Evolutionary conservation across 2,113 vertebrate species (phyloP).

Genomic region (Uropsilus gracilis): DNA sequence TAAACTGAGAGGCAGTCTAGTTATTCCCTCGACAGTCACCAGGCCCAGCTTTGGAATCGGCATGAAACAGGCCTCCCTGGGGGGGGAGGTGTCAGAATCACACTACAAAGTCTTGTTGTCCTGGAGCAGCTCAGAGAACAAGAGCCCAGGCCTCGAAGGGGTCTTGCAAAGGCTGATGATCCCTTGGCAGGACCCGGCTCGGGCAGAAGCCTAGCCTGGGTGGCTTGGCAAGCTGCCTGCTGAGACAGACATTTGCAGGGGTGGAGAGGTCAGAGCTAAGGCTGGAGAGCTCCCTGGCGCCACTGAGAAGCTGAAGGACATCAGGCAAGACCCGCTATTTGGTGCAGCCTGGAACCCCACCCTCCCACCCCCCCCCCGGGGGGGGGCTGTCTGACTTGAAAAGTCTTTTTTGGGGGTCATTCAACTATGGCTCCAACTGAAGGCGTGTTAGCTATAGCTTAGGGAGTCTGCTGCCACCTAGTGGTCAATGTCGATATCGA

Average conservation of each 20-base stretch:
- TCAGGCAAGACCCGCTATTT: background rate
- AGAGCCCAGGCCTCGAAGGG: background rate
- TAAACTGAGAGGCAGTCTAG: background rate
- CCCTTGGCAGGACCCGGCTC: background rate
- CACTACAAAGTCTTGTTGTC: background rate
- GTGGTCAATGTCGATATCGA: constrained; percentile 41
- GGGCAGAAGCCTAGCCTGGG: rapidly evolving
- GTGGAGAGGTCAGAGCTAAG: background rate
- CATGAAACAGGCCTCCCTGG: background rate
- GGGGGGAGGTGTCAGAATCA: background rate
- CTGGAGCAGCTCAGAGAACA: background rate
- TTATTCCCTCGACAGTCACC: background rate
- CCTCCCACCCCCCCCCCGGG: too few relatives aligned
- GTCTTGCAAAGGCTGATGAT: background rate
- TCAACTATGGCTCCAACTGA: background rate
- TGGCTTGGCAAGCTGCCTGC: background rate
- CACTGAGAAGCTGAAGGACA: background rate
- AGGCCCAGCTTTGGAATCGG: background rate
- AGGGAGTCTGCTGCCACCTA: constrained; percentile 74
- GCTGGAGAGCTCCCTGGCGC: background rate
- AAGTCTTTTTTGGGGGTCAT: background rate
- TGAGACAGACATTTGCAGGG: background rate
- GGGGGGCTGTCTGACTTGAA: too few relatives aligned
- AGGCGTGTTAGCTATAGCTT: background rate
- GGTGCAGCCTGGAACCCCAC: background rate